These are phyloP conservation scores for Ctenopoma kingsleyae DNA, from an alignment of 2,797 vertebrate species.

Conservation along the genomic window DNA sequence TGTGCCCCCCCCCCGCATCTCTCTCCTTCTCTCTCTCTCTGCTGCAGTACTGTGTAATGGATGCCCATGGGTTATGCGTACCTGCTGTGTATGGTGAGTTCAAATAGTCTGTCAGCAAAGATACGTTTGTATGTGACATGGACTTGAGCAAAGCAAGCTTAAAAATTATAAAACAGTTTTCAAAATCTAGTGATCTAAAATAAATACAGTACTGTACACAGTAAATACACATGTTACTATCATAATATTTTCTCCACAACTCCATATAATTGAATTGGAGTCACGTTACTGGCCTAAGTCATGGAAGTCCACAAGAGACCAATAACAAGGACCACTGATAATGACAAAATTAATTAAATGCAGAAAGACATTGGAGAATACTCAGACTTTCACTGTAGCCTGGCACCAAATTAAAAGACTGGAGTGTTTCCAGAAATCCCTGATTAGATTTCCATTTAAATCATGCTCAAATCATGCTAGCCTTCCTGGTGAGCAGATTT, in stretches of 20 bases:
- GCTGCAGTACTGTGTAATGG: constrained; percentile 50
- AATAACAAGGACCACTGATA: constrained; percentile 54
- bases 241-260: constrained; percentile 18
- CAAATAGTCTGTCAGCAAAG: constrained; percentile 18
- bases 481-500: constrained; percentile 15
- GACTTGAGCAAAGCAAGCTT: constrained; percentile 4
- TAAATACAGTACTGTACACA: neutral
- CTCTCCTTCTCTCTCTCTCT: constrained; percentile 31
- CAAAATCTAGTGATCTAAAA: neutral
- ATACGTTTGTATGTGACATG: constrained; percentile 10
- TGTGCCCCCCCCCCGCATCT: constrained; percentile 12
- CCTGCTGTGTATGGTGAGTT: constrained; percentile 35
- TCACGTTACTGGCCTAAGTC: constrained; percentile 40
- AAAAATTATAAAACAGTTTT: neutral
- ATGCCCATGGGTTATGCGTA: constrained; percentile 44
- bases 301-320: constrained; percentile 54
- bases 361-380: constrained; percentile 43
- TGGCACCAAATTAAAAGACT: constrained; percentile 48
- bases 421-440: constrained; percentile 38
- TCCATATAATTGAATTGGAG: constrained; percentile 32
- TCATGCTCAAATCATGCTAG: constrained; percentile 15
- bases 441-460: constrained; percentile 41
- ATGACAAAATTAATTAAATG: constrained; percentile 67
- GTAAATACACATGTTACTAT: constrained; percentile 22
- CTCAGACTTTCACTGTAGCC: constrained; percentile 38